Conservation (phyloP, 2,113 vertebrate genomes). For the Noturus placidus region DNA sequence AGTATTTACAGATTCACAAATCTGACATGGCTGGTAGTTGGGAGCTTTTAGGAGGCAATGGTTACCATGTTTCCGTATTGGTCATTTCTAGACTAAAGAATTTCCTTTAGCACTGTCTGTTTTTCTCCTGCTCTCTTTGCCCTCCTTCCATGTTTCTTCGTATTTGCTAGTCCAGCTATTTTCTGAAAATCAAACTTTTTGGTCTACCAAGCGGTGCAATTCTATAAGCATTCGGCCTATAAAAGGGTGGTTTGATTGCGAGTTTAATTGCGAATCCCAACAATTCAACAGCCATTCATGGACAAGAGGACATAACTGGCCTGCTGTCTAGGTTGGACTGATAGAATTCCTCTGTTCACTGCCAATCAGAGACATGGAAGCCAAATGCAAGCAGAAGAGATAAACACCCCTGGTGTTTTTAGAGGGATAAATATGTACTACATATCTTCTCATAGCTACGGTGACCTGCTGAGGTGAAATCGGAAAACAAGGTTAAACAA, state of each 20-base stretch:
- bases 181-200: neutral
- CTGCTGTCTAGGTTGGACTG: neutral
- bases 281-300: neutral
- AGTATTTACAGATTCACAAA: neutral
- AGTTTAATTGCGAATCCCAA: neutral
- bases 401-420: neutral
- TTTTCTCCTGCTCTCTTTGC: neutral
- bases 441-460: neutral
- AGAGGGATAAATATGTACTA: neutral
- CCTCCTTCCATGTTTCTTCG: neutral
- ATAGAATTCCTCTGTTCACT: constrained; percentile 1
- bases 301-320: neutral
- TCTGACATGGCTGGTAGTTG: neutral
- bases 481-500: neutral
- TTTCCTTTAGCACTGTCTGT: neutral
- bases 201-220: neutral
- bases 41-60: neutral
- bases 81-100: neutral
- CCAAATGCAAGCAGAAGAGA: neutral
- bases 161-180: neutral
- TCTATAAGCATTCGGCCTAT: neutral
- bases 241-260: neutral
- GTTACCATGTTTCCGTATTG: neutral
- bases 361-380: neutral
- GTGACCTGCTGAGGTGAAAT: neutral